Evolutionary conservation across 2,888 invertebrate species (phyloP), one percentile per base, ranked within the genome.

Genomic region (Tiphia femorata): DNA sequence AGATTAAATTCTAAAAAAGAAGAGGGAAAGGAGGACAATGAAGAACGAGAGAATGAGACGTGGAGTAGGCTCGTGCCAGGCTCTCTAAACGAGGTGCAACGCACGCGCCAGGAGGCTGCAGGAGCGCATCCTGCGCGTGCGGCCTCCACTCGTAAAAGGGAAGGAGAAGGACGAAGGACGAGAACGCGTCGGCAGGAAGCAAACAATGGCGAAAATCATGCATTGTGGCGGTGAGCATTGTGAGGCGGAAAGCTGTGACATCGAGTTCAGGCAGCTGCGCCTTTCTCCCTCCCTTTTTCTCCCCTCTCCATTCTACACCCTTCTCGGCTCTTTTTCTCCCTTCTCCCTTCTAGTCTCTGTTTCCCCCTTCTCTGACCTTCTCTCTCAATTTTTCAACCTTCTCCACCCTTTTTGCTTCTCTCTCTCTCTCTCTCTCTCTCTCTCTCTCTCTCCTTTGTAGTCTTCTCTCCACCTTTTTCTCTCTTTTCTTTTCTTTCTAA

Each of bases 181-280:
- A 55, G 62, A 68, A 33, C 43, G 43, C 33, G 33, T 33, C 42
- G 48, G 51, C 47, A 67, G 65, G 64, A 60, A 50, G 65, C 77
- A 72, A 79, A 81, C 81, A 81, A 81, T 80, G 74, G 70, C 67
- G 67, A 72, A 78, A 80, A 77, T 81, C 82, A 79, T 78, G 79
- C 81, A 82, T 82, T 82, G 80, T 80, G 76, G 75, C 68, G 67
- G 72, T 59, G 62, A 57, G 67, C 62, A 76, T 79, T 80, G 77
- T 77, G 72, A 76, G 64, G 66, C 76, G 73, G 70, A 77, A 80
- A 80, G 79, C 81, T 81, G 79, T 80, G 80, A 80, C 81, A 80
- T 77, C 73, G 77, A 78, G 77, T 76, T 74, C 69, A 64, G 74
- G 70, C 79, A 73, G 80, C 79, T 81, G 81, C 79, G 70, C 61